Conservation (phyloP, 2,888 invertebrate genomes). For the Uropetala carovei region DNA sequence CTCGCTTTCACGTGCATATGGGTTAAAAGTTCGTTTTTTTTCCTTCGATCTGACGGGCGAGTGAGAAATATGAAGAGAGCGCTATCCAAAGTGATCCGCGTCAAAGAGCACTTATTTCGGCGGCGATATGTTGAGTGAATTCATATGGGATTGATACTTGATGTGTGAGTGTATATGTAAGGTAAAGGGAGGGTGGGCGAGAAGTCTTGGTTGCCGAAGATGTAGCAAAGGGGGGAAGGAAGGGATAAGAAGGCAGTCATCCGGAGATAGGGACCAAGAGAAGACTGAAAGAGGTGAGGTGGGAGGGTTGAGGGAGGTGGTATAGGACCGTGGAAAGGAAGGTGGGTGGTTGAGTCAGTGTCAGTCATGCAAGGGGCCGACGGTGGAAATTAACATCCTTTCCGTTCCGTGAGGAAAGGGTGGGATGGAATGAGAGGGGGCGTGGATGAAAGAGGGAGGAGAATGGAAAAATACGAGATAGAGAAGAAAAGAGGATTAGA, state of each 20-base stretch:
- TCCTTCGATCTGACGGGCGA: too few relatives aligned
- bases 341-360: constrained; percentile 12
- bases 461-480: background rate
- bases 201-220: background rate
- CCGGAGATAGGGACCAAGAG: background rate
- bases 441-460: background rate
- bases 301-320: background rate
- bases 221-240: background rate
- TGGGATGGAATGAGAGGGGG: background rate
- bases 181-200: background rate
- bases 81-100: too few relatives aligned
- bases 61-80: too few relatives aligned
- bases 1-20: too few relatives aligned
- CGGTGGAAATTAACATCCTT: constrained; percentile 7
- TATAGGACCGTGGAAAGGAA: background rate
- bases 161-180: background rate
- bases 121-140: background rate
- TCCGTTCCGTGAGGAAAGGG: background rate
- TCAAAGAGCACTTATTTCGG: background rate
- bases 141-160: background rate
- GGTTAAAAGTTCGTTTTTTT: too few relatives aligned
- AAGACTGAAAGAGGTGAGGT: background rate
- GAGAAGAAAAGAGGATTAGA: constrained; percentile 54
- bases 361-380: background rate
- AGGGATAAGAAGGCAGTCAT: background rate